Percentiles rank a stretch among this genome's conserved stretches.
Conservation (phyloP, 30 jellyfish, hydroid and myxozoan genomes). For the Phacellophora camtschatica region DNA sequence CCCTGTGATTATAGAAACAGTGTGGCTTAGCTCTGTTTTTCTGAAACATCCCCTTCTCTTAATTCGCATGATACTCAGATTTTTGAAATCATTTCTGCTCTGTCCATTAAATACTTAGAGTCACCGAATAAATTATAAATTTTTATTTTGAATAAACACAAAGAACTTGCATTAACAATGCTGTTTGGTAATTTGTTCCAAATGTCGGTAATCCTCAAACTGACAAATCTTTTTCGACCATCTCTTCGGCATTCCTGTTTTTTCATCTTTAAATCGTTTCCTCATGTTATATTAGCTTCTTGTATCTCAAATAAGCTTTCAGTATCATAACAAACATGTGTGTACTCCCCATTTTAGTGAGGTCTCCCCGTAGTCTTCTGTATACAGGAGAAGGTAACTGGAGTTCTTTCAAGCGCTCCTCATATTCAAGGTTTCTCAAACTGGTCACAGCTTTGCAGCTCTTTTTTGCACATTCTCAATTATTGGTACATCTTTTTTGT, state of each 20-base stretch:
- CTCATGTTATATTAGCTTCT: slow-evolving; percentile 20
- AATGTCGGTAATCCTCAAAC: slow-evolving; percentile 30
- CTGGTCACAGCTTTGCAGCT: slow-evolving; percentile 40
- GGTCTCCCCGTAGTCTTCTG: slow-evolving; percentile 19
- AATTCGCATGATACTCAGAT: too few species aligned
- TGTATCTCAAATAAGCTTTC: slow-evolving; percentile 9
- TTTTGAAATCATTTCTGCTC: too few species aligned
- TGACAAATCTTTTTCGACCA: slow-evolving; percentile 17
- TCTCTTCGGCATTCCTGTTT: slow-evolving; percentile 39
- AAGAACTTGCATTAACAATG: too few species aligned
- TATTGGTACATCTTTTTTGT: slow-evolving; percentile 24
- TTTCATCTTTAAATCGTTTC: background rate
- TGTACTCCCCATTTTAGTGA: background rate
- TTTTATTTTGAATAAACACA: too few species aligned
- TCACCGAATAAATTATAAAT: too few species aligned
- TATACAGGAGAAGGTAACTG: background rate
- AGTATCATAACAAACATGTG: slow-evolving; percentile 13
- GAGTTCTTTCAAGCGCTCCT: background rate
- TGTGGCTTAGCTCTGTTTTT: too few species aligned
- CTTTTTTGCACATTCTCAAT: slow-evolving; percentile 1
- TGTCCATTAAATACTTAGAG: too few species aligned
- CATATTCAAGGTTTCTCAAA: slow-evolving; percentile 7
- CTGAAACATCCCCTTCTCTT: too few species aligned
- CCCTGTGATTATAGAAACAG: too few species aligned
- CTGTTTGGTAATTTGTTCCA: background rate